Evolutionary conservation across 2,113 vertebrate genomes (phyloP).

Genomic region (Piliocolobus tephrosceles): DNA sequence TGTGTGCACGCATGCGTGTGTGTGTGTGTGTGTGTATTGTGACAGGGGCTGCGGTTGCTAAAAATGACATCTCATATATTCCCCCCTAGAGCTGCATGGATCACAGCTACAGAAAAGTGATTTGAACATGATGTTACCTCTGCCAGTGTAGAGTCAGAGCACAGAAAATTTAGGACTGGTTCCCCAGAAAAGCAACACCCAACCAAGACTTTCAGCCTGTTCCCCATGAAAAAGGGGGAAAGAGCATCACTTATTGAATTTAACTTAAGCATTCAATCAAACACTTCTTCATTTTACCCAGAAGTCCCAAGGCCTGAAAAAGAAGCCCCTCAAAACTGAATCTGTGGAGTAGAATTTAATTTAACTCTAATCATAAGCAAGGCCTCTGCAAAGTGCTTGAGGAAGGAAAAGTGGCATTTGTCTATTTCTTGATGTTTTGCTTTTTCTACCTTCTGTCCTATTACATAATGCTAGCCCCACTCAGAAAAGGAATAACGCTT

Average conservation of each 20-base stretch:
- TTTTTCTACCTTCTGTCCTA: background rate
- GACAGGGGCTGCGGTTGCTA: background rate
- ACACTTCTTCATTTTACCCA: background rate
- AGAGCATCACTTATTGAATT: background rate
- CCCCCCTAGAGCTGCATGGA: background rate
- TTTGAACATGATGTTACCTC: background rate
- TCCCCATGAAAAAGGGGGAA: background rate
- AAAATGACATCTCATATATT: background rate
- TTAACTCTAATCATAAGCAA: background rate
- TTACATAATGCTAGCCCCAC: slow-evolving; percentile 60
- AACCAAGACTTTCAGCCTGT: background rate
- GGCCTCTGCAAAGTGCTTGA: background rate
- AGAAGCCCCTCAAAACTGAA: background rate
- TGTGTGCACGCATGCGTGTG: background rate
- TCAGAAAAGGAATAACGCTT: slow-evolving; percentile 45
- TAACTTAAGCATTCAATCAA: background rate
- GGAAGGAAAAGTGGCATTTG: background rate
- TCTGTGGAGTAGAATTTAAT: slow-evolving; percentile 14
- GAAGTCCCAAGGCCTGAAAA: background rate
- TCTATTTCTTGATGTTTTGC: slow-evolving; percentile 34
- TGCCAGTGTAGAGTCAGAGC: background rate
- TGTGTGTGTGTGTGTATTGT: background rate
- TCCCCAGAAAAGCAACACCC: background rate
- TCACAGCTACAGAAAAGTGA: background rate
- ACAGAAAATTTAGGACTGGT: background rate